Evolutionary conservation across 2,797 vertebrate genomes (phyloP), one percentile per base, ranked within the genome.

Genomic region (Phrynocephalus guinanensis): DNA sequence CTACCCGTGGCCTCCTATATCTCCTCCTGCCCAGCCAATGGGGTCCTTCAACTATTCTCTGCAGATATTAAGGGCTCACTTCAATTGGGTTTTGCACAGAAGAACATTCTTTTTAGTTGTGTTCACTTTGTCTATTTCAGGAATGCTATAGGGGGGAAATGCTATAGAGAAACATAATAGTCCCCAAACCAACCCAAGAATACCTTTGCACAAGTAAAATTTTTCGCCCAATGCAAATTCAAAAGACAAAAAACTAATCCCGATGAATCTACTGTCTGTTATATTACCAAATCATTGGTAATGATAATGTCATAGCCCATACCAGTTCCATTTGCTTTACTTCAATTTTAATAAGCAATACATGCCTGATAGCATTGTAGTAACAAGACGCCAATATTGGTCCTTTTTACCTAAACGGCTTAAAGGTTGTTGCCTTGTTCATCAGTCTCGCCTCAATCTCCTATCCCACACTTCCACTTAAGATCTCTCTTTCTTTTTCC

Each of bases 231-330:
- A 63, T 79, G 63, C 33, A 67, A 84, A 28, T 9, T 79, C 33
- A 88, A 50, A 48, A 30, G 30, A 79, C 52, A 73, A 26, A 63
- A 72, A 82, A 66, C 24, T 88, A 79, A 26, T 68, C 60, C 16
- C 56, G 18, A 20, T 11, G 83, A 24, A 75, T 76, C n/a, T 77
- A 68, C n/a, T 22, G 33, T 67, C 24, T 2, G 28, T 88, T 72
- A 67, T 84, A 84, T 80, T 80, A 44, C 38, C 5, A 73, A 73
- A 88, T 24, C 16, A 48, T 44, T 48, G 15, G 38, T 80, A 80
- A 67, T 84, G 38, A n/a, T 80, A 66, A 75, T 20, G 76, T 30
- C 38, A 50, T 66, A 78, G 52, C 26, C 52, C 16, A 81, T 48
- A 75, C 10, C 28, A 86, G 33, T 70, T n/a, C 81, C 56, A 20